A percentile compares a stretch with the other conserved stretches of the same genome.
Conservation (phyloP, 2,888 invertebrate species). For the Eulithis testata region DNA sequence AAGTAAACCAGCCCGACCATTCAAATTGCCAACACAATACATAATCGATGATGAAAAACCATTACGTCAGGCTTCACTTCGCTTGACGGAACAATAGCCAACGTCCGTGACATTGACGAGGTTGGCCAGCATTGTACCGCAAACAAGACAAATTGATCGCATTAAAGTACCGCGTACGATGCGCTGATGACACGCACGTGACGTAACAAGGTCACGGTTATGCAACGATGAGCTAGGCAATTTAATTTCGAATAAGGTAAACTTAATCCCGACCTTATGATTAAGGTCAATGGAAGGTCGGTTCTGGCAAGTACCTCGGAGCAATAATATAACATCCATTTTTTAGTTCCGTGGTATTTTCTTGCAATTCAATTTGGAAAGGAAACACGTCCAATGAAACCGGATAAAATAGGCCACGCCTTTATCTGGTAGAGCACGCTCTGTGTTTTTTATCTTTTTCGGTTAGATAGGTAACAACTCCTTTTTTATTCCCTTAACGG, state of each 20-base stretch:
- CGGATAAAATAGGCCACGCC: conserved; percentile 6
- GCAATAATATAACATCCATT: conserved; percentile 7
- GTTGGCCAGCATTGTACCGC: conserved; percentile 58
- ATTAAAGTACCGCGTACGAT: conserved; percentile 41
- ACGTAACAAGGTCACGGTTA: conserved; percentile 55
- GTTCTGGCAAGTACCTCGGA: conserved; percentile 40
- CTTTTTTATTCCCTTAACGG: no score
- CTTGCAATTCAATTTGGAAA: conserved; percentile 5
- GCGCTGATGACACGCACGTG: conserved; percentile 50
- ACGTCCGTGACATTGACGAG: conserved; percentile 70
- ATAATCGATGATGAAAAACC: conserved; percentile 50
- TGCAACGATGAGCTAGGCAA: conserved; percentile 37
- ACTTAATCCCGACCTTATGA: conserved; percentile 54
- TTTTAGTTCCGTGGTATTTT: conserved; percentile 1
- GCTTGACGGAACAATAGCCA: conserved; percentile 54
- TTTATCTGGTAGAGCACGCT: conserved; percentile 4
- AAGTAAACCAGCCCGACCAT: conserved; percentile 6
- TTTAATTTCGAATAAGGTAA: conserved; percentile 36
- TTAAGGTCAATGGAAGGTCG: conserved; percentile 66
- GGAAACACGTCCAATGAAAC: background rate
- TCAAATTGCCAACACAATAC: conserved; percentile 31
- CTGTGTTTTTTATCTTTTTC: no score
- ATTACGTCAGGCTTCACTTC: conserved; percentile 55
- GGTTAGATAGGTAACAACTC: no score
- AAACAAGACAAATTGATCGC: conserved; percentile 54